Percentiles rank a stretch among this genome's conserved stretches.
These are phyloP conservation scores for Papilio dardanus DNA, from an alignment of 1,140 invertebrate species.

Conservation along the genomic window DNA sequence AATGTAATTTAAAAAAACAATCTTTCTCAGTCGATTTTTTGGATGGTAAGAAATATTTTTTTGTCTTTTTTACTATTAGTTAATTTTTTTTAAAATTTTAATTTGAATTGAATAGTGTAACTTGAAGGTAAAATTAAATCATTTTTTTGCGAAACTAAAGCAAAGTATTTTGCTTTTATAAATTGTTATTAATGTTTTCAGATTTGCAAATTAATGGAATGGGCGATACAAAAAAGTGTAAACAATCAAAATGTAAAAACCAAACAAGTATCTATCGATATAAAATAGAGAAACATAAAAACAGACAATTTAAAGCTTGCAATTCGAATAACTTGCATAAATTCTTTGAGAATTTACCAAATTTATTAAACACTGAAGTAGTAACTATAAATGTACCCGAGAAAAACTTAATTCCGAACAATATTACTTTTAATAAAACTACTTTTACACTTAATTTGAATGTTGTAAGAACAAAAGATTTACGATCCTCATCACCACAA, in stretches of 20 bases:
- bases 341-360: slow-evolving; percentile 57
- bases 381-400: slow-evolving; percentile 63
- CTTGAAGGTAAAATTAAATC: too few species aligned
- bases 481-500: slow-evolving; percentile 32
- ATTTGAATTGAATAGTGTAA: neutral
- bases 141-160: too few species aligned
- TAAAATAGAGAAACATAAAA: slow-evolving; percentile 53
- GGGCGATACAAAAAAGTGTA: slow-evolving; percentile 19
- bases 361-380: slow-evolving; percentile 51
- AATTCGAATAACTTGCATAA: slow-evolving; percentile 44
- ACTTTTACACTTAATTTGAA: slow-evolving; percentile 66
- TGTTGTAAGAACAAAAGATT: slow-evolving; percentile 51
- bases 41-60: neutral
- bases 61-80: neutral
- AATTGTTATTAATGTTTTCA: neutral
- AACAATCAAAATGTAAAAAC: slow-evolving; percentile 30
- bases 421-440: slow-evolving; percentile 58
- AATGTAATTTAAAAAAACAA: neutral
- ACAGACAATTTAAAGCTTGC: slow-evolving; percentile 47
- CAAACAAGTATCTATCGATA: slow-evolving; percentile 34
- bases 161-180: neutral
- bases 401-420: slow-evolving; percentile 58
- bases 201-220: slow-evolving; percentile 19
- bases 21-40: neutral
- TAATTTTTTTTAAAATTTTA: neutral